Evolutionary conservation across 2,888 invertebrate genomes (phyloP), one percentile per base, ranked within the genome.

Genomic region (Troilus luridus): DNA sequence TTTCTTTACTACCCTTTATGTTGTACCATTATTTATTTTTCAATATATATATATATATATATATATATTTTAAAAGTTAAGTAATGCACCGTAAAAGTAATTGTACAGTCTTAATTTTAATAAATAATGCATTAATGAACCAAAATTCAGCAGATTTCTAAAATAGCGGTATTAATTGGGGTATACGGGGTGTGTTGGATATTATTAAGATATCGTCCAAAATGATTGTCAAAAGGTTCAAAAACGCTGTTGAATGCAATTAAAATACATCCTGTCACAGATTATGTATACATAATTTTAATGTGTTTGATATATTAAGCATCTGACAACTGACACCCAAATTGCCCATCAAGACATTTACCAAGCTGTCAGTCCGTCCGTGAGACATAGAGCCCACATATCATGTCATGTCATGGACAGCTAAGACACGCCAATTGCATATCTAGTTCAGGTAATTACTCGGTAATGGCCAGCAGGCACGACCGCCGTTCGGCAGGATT

Each of bases 261-360:
- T 77, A 77, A 77, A 77, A 77, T 77, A 77, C 72, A 77, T 41
- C 41, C 19, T 41, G 6, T 67, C 67, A 12, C 67, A 24, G 24
- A 41, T 77, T 77, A 77, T 77, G 72, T 77, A 41, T 19, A 27
- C 17, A 77, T 19, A 41, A 41, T 41, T 41, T 14, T 77, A 27
- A 77, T 41, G 72, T 41, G 72, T 77, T 17, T 8, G 27, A 41
- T 77, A 77, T 77, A 77, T 77, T 41, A 17, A 77, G 72, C 72
- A 17, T 41, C 17, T 85, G 56, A 85, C 85, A 58, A 58, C 85
- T 58, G 85, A 85, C 85, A 56, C 14, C 85, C 56, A 56, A 85
- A 85, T 85, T 85, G 85, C 56, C 85, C 85, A n/a, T 56, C 85
- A 85, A 58, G 85, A 56, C 72, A 77, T 77, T 77, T 54, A 85